Evolutionary conservation across 1,140 invertebrate species (phyloP).

Genomic region (Drosophila orena): DNA sequence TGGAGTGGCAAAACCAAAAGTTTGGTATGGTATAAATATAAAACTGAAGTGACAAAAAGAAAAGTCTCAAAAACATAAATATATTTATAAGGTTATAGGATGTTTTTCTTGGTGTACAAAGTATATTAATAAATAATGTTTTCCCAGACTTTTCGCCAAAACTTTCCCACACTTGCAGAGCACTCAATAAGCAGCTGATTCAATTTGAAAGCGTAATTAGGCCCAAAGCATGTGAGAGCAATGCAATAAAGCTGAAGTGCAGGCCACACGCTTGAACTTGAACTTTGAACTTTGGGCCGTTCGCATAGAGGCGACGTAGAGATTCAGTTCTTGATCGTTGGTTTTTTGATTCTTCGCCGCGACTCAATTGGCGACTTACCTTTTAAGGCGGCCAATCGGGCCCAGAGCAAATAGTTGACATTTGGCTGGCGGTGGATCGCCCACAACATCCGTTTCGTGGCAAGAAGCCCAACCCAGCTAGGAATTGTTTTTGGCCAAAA

Average conservation of each 20-base stretch:
- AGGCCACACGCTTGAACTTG: constrained; percentile 36
- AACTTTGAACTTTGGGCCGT: constrained; percentile 43
- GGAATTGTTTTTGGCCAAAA: constrained; percentile 49
- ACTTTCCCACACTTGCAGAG: constrained; percentile 35
- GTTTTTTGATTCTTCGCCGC: constrained; percentile 21
- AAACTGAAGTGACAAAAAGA: no score
- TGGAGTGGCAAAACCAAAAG: no score
- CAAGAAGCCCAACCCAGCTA: constrained; percentile 42
- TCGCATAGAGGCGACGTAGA: constrained; percentile 10
- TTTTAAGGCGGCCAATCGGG: constrained; percentile 49
- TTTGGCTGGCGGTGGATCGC: constrained; percentile 52
- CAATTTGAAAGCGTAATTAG: constrained; percentile 38
- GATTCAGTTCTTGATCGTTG: not conserved
- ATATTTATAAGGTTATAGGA: not conserved
- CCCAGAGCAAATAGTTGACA: constrained; percentile 60
- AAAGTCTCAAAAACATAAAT: no score
- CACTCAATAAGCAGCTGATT: constrained; percentile 33
- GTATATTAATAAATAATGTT: constrained; percentile 8
- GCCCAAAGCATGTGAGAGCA: constrained; percentile 7
- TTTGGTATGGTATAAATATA: no score
- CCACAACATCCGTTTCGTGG: constrained; percentile 64
- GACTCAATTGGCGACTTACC: constrained; percentile 64
- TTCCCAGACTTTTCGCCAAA: not conserved
- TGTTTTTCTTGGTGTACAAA: not conserved
- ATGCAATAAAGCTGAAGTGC: constrained; percentile 21